Percentiles rank a stretch among this genome's conserved stretches.
Evolutionary conservation across 2,113 vertebrate genomes (phyloP).

Genomic region (Python bivittatus): DNA sequence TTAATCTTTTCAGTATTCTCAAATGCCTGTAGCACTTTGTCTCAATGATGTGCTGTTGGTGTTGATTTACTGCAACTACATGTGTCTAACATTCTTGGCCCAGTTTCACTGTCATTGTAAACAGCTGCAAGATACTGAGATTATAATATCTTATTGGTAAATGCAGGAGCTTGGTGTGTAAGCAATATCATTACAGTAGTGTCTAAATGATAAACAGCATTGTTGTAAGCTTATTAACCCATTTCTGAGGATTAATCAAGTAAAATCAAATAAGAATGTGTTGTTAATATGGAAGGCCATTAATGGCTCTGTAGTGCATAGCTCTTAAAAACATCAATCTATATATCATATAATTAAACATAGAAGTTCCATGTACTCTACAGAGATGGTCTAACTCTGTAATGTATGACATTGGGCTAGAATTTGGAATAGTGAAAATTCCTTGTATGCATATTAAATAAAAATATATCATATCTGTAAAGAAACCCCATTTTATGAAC

Average conservation of each 20-base stretch:
- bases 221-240: background rate
- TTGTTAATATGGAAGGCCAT: background rate
- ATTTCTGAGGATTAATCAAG: background rate
- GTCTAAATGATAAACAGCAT: background rate
- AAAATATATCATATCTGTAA: background rate
- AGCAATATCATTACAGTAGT: background rate
- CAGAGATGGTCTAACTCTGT: background rate
- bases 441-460: background rate
- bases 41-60: background rate
- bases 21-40: background rate
- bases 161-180: background rate
- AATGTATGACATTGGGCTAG: background rate
- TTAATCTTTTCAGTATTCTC: background rate
- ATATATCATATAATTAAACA: background rate
- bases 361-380: background rate
- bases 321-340: background rate
- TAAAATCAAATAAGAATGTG: too few species aligned
- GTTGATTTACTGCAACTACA: background rate
- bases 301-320: background rate
- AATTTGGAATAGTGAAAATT: background rate
- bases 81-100: background rate
- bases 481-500: background rate
- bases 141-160: background rate
- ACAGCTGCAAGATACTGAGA: background rate
- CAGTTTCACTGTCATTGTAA: background rate